A percentile compares a stretch with the other conserved stretches of the same genome.
Evolutionary conservation across 2,888 invertebrate species (phyloP).

Genomic region (Galeruca laticollis): DNA sequence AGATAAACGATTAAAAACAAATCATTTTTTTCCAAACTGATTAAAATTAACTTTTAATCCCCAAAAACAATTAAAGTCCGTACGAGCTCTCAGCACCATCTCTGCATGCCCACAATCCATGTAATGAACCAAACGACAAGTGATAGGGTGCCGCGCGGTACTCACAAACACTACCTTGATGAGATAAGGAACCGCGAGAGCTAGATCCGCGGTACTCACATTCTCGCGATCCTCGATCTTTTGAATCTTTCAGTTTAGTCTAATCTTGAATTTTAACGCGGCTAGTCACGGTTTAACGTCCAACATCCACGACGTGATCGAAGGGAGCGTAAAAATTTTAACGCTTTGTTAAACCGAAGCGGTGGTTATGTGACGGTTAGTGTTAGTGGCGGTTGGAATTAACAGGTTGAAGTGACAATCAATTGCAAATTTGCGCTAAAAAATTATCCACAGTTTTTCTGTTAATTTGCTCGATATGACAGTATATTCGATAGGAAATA

Average conservation of each 20-base stretch:
- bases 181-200: slow-evolving; percentile 48
- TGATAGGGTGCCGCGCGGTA: slow-evolving; percentile 23
- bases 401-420: neutral
- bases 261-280: slow-evolving; percentile 33
- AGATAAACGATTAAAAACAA: neutral
- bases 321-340: neutral
- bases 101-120: neutral
- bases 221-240: slow-evolving; percentile 33
- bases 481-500: too few species aligned
- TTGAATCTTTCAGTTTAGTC: slow-evolving; percentile 22
- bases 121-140: slow-evolving; percentile 34
- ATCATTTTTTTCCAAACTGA: neutral
- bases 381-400: neutral
- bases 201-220: slow-evolving; percentile 36
- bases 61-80: neutral
- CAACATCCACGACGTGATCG: neutral
- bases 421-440: neutral
- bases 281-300: slow-evolving; percentile 17
- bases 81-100: neutral
- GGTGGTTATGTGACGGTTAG: neutral
- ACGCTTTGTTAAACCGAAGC: neutral
- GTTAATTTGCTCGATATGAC: too few species aligned
- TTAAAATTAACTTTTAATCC: neutral
- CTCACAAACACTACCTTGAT: slow-evolving; percentile 42
- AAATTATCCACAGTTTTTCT: neutral